Base-by-base conservation (phyloP, 1,140 invertebrate species). In the Temnothorax nylanderi region DNA sequence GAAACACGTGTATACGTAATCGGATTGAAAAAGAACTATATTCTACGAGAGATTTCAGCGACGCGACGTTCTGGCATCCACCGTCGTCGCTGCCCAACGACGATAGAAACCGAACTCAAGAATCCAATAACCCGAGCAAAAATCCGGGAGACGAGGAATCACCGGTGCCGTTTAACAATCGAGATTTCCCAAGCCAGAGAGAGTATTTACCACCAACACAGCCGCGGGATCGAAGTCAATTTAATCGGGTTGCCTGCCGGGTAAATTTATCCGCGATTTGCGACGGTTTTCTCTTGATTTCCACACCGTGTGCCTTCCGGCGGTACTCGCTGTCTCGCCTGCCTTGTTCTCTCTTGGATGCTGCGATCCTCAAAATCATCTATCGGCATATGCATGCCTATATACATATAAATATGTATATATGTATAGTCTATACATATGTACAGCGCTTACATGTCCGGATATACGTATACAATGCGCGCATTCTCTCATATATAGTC, bases 121-220 rank as follows among this genome's bases (percentile, higher is more conserved):
- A 88, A 89, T 85, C 80, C 80, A 74, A 85, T 88, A 89, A 88
- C 44, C 37, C 16, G 65, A 54, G 34, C 71, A 85, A 88, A 85
- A 85, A 56, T 89, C 78, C 11, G 37, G 18, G 32, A 67, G 76
- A 71, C 54, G 71, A 56, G 65, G 65, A 88, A 74, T 78, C 78
- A 86, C 11, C n/a, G 60, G 41, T 51, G 32, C 21, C 69, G 41
- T 81, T 60, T 58, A 64, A 86, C 84, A 81, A 86, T 81, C 69
- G 74, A 37, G 54, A 86, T 88, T 78, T 81, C 37, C 54, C 37
- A 72, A 16, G 37, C 18, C 37, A 3, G 32, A 62, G 56, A 81
- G 44, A 81, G 71, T 86, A 82, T 87, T 82, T 81, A 82, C 69
- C 62, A 34, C 58, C 58, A 21, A 51, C 21, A 41, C 69, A 51